Evolutionary conservation across 2,113 vertebrate genomes (phyloP).

Genomic region (Sminthopsis crassicaudata): DNA sequence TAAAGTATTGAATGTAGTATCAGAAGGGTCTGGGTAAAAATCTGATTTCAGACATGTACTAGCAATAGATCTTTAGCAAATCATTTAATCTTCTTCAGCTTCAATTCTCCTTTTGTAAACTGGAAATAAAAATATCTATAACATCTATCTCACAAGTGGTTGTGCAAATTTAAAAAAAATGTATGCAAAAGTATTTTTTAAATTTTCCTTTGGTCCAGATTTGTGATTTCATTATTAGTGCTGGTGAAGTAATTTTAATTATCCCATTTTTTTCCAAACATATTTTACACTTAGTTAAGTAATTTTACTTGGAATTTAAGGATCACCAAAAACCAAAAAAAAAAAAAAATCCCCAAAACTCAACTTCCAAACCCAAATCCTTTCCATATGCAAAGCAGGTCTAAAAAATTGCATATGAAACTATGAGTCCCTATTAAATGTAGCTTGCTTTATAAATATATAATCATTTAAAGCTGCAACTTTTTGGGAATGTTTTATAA

Average conservation of each 20-base stretch:
- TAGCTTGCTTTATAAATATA: not conserved
- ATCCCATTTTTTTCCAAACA: not conserved
- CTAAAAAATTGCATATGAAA: not conserved
- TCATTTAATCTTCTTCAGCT: not conserved
- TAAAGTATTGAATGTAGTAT: not conserved
- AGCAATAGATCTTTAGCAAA: no score
- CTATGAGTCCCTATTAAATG: not conserved
- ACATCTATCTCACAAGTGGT: not conserved
- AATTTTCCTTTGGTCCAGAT: not conserved
- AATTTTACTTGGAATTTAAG: not conserved
- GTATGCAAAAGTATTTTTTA: not conserved
- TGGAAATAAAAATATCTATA: not conserved
- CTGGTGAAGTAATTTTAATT: not conserved
- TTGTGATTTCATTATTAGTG: not conserved
- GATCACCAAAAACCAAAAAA: not conserved
- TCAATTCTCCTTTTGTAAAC: not conserved
- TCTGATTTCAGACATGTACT: not conserved
- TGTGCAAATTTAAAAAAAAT: not conserved
- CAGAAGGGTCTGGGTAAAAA: not conserved
- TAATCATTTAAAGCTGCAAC: not conserved
- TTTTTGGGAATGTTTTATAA: not conserved
- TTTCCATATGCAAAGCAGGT: not conserved
- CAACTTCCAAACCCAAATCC: not conserved
- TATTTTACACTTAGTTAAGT: not conserved
- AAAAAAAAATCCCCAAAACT: no score